Conservation (phyloP, 2,888 invertebrate species). For the Epirrhoe alternata region DNA sequence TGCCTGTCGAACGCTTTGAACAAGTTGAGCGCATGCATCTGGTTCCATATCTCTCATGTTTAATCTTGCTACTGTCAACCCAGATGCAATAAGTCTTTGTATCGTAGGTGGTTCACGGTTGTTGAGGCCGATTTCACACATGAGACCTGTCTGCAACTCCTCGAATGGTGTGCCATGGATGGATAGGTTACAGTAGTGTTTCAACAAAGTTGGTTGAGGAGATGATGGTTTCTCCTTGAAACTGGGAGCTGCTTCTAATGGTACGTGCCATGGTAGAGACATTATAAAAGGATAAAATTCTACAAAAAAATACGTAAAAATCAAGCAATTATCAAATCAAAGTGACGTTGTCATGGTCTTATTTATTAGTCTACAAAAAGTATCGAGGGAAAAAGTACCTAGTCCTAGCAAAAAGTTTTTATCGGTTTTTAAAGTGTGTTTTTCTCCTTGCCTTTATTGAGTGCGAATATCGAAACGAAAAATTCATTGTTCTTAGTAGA, state of each 20-base stretch:
- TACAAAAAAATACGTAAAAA: not conserved
- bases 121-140: conserved; percentile 75
- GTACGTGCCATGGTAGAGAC: conserved; percentile 79
- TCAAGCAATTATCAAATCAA: not conserved
- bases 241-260: conserved; percentile 63
- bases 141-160: conserved; percentile 75
- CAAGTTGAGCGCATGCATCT: conserved; percentile 71
- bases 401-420: no score
- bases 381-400: no score
- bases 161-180: conserved; percentile 71
- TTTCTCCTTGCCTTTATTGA: no score
- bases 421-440: no score
- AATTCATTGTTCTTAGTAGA: no score
- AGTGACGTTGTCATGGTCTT: conserved; percentile 8
- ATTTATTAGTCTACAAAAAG: not conserved
- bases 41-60: conserved; percentile 75
- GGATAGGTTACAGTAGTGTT: conserved; percentile 70
- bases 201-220: conserved; percentile 60
- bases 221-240: conserved; percentile 49
- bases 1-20: conserved; percentile 78
- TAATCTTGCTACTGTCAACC: conserved; percentile 78
- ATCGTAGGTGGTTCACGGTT: conserved; percentile 72
- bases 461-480: no score
- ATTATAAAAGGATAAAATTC: conserved; percentile 45
- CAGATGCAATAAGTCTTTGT: conserved; percentile 75